These are phyloP conservation scores for Macquaria ambigua DNA, from an alignment of 2,113 vertebrate genomes.

Conservation along the genomic window DNA sequence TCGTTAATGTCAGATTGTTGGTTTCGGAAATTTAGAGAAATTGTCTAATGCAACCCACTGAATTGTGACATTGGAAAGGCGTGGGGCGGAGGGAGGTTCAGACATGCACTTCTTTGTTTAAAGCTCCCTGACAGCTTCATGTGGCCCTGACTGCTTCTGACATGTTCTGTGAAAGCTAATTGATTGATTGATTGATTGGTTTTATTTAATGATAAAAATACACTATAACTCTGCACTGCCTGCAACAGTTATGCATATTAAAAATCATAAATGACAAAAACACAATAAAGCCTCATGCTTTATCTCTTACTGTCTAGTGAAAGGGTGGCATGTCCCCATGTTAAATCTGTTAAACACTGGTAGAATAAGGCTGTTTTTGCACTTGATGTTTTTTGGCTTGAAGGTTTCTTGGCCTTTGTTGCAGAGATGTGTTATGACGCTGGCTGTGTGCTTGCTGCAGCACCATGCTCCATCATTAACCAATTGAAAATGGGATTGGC, in stretches of 20 bases:
- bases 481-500: conserved; percentile 24
- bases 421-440: neutral
- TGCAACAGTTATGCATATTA: too few relatives aligned
- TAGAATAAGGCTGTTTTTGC: neutral
- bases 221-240: too few relatives aligned
- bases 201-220: too few relatives aligned
- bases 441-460: neutral
- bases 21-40: neutral
- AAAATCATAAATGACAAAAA: too few relatives aligned
- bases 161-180: neutral
- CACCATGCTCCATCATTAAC: conserved; percentile 30
- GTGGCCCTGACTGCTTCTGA: neutral
- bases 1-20: neutral
- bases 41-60: neutral
- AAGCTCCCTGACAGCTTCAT: too few relatives aligned
- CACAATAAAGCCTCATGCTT: too few relatives aligned
- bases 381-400: neutral
- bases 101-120: too few relatives aligned
- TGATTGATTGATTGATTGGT: too few relatives aligned
- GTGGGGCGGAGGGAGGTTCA: neutral
- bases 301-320: neutral
- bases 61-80: neutral
- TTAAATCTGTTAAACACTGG: neutral
- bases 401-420: neutral
- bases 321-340: neutral